A percentile compares a stretch with the other conserved stretches of the same genome.
phyloP scores from a whole-genome alignment of 1,140 invertebrate genomes.

The Sitophilus oryzae region DNA sequence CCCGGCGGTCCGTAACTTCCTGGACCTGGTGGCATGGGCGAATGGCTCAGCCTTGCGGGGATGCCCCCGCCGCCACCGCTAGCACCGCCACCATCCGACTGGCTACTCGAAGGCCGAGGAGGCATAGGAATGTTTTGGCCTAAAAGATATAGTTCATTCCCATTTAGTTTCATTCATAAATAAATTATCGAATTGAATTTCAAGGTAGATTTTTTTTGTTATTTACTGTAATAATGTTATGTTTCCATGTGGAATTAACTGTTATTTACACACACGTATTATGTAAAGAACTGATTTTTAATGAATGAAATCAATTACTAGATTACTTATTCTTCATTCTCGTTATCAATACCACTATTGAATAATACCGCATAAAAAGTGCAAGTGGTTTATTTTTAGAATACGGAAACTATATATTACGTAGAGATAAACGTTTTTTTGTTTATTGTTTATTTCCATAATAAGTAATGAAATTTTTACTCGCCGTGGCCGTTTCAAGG shows the following conservation, averaged over 20 bases:
- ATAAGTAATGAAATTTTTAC: slow-evolving; percentile 9
- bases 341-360: neutral
- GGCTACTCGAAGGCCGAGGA: slow-evolving; percentile 82
- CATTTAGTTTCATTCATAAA: too few species aligned
- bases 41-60: slow-evolving; percentile 59
- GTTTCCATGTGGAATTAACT: too few species aligned
- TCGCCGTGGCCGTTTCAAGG: slow-evolving; percentile 10
- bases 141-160: slow-evolving; percentile 49
- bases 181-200: too few species aligned
- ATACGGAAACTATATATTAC: slow-evolving; percentile 14
- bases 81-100: slow-evolving; percentile 72
- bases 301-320: slow-evolving; percentile 4
- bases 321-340: neutral
- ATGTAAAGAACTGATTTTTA: too few species aligned
- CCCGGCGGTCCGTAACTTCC: slow-evolving; percentile 60
- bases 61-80: slow-evolving; percentile 51
- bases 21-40: slow-evolving; percentile 65
- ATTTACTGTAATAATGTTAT: too few species aligned
- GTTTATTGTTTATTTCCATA: slow-evolving; percentile 11
- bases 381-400: slow-evolving; percentile 16
- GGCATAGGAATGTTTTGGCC: slow-evolving; percentile 89
- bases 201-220: too few species aligned
- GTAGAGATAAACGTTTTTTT: slow-evolving; percentile 11
- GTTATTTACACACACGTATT: too few species aligned
- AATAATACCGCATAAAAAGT: neutral